phyloP scores from a whole-genome alignment of 2,113 vertebrate genomes.

The Silurus asotus region DNA sequence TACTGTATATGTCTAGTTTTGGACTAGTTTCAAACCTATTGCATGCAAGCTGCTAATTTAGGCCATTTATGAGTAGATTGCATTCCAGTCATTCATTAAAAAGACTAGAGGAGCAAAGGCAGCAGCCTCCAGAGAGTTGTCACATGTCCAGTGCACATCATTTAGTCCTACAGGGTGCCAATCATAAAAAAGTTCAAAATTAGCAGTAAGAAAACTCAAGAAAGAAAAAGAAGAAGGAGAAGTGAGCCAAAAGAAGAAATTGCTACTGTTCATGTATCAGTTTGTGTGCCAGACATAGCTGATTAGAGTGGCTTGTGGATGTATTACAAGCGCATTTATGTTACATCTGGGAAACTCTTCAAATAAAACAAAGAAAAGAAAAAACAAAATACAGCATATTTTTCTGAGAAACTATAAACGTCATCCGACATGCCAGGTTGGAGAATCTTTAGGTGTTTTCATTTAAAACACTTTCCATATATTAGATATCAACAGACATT shows the following conservation, averaged over 20 bases:
- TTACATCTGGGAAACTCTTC: conserved; percentile 68
- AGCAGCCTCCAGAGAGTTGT: conserved; percentile 71
- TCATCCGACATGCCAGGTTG: background rate
- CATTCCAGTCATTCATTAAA: conserved; percentile 76
- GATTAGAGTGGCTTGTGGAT: conserved; percentile 66
- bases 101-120: conserved; percentile 39
- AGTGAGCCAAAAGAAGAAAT: conserved; percentile 56
- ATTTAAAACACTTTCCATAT: background rate
- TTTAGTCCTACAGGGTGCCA: conserved; percentile 61
- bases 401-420: background rate
- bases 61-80: conserved; percentile 67
- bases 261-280: conserved; percentile 73
- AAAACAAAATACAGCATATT: conserved; percentile 53
- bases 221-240: conserved; percentile 53
- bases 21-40: conserved; percentile 61
- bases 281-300: conserved; percentile 57
- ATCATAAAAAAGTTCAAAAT: conserved; percentile 69
- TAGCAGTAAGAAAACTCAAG: conserved; percentile 67
- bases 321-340: conserved; percentile 75
- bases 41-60: conserved; percentile 72
- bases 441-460: background rate
- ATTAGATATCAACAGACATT: background rate
- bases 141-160: conserved; percentile 70
- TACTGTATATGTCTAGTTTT: conserved; percentile 50
- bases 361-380: conserved; percentile 69